Conservation (phyloP, 2,888 invertebrate genomes). For the Tipula confusa region DNA sequence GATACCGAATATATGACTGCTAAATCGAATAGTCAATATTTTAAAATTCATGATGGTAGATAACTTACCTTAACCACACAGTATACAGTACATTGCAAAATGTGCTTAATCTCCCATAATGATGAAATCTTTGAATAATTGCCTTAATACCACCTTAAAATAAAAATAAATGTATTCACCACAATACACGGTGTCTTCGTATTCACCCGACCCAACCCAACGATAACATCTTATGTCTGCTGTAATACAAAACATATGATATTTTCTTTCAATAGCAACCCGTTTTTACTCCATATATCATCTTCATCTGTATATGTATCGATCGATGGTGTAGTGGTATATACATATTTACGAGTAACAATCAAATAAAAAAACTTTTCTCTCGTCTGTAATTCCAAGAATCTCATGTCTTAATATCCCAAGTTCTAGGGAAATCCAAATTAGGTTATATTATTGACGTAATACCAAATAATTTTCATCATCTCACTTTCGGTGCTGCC, state of each 20-base stretch:
- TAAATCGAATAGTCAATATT: too few relatives aligned
- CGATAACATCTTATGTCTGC: too few relatives aligned
- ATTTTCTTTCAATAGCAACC: background rate
- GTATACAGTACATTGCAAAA: too few relatives aligned
- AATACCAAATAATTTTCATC: background rate
- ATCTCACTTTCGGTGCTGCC: background rate
- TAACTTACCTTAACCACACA: too few relatives aligned
- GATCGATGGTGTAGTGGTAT: too few relatives aligned
- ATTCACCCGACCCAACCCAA: background rate
- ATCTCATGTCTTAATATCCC: background rate
- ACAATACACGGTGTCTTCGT: background rate
- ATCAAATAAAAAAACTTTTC: background rate
- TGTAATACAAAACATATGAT: background rate
- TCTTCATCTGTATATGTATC: too few relatives aligned
- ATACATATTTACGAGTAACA: background rate
- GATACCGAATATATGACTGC: too few relatives aligned
- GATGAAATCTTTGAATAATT: too few relatives aligned
- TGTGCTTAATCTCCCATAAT: too few relatives aligned
- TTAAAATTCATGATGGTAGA: too few relatives aligned
- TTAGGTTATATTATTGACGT: background rate
- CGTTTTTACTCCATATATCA: background rate
- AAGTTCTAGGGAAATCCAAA: slow-evolving; percentile 20
- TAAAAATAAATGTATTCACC: too few relatives aligned
- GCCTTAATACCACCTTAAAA: too few relatives aligned
- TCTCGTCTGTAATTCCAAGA: background rate